Conservation (phyloP, 2,113 vertebrate genomes). For the Calyptomena viridis region DNA sequence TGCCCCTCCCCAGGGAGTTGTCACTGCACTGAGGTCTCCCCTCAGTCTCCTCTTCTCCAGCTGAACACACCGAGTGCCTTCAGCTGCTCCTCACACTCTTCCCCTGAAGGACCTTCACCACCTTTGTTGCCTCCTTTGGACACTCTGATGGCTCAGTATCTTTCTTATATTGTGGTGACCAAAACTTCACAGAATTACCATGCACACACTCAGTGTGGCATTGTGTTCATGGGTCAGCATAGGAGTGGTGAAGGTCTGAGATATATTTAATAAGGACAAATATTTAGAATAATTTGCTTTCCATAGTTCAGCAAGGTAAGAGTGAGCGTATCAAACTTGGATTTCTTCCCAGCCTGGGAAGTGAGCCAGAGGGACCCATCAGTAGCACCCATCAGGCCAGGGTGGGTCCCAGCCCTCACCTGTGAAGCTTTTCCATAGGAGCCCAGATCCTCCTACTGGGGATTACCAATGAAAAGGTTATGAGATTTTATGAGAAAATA, state of each 20-base stretch:
- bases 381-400: not conserved
- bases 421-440: not conserved
- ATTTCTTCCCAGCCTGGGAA: not conserved
- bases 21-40: not conserved
- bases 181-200: not conserved
- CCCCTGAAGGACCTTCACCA: not conserved
- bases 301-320: not conserved
- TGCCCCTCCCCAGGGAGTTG: not conserved
- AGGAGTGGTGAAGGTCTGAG: not conserved
- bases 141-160: not conserved
- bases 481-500: not conserved
- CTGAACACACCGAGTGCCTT: not conserved
- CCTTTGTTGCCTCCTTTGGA: not conserved
- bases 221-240: not conserved
- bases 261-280: not conserved
- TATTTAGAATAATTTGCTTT: not conserved
- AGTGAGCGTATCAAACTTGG: not conserved
- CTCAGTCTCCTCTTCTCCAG: not conserved
- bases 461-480: not conserved
- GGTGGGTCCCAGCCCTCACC: not conserved
- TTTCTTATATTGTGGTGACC: not conserved
- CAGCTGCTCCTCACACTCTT: not conserved
- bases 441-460: not conserved
- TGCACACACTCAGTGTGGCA: fast-evolving
- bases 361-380: not conserved